Conservation (phyloP, 2,888 invertebrate genomes). For the Stomorhina lunata region DNA sequence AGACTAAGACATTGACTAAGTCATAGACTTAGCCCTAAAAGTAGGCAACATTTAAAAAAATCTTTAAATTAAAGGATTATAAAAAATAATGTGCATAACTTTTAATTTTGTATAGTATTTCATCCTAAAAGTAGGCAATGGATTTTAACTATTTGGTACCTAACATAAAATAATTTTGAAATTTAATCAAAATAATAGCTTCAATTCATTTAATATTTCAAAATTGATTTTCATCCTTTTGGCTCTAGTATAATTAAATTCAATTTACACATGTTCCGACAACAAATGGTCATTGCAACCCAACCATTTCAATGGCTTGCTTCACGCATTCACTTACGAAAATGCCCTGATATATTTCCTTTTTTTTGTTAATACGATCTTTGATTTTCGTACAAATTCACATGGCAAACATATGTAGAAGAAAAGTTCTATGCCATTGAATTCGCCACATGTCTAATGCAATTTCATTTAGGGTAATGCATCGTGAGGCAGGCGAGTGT, state of each 20-base stretch:
- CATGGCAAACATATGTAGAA: background rate
- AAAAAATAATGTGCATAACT: background rate
- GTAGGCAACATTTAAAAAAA: background rate
- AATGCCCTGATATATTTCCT: background rate
- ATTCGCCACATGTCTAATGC: conserved; percentile 47
- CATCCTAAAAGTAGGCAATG: background rate
- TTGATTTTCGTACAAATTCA: conserved; percentile 10
- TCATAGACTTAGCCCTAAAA: too few species aligned
- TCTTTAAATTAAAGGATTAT: background rate
- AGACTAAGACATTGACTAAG: too few species aligned
- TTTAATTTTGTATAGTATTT: background rate
- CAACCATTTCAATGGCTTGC: conserved; percentile 16
- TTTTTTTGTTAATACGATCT: background rate
- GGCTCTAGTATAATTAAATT: conserved; percentile 32
- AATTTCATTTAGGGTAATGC: conserved; percentile 51
- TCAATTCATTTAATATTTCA: background rate
- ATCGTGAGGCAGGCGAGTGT: conserved; percentile 57
- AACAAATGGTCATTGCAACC: conserved; percentile 40
- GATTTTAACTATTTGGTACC: background rate
- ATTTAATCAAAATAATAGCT: background rate
- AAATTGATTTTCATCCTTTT: background rate
- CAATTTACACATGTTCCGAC: conserved; percentile 50
- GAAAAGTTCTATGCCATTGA: conserved; percentile 30
- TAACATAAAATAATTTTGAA: background rate
- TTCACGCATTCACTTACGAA: background rate